Base-by-base conservation (phyloP, 1,140 invertebrate genomes). In the Neotoxoptera formosana region DNA sequence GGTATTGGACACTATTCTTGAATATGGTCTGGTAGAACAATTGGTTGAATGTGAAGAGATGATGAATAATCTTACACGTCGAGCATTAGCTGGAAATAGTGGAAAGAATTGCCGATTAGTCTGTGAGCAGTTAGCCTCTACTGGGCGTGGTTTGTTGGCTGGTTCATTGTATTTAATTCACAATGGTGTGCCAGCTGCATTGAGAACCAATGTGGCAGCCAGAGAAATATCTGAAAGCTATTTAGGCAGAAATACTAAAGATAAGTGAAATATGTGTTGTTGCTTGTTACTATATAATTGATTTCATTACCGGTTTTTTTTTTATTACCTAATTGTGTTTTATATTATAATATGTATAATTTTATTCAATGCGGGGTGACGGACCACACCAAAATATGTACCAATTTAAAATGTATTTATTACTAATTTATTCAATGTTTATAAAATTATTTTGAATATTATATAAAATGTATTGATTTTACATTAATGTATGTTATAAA, bases 231-330 rank as follows among this genome's bases (percentile, higher is more conserved):
- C 91, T 86, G 34, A 86, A 84, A 83, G 81, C 17, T 93, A 93
- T 93, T 93, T 93, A 86, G n/a, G 47, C 14, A 93, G 91, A 56
- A 93, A 93, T 93, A 36, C 81, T n/a, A 93, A 91, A 83, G 67
- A 93, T 83, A 93, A 51, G 23, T 93, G 47, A 92, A 67, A 45
- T 67, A n/a, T 47, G 34, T 88, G 34, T 34, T 14, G 48, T 51
- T 88, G n/a, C 34, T 88, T 20, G 7, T 34, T 48, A 17, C 20
- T 53, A 23, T 53, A 45, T 48, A 3, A 41, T 84, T 84, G 3
- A 84, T 30, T n/a, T 4, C 14, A 76, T n/a, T 76, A n/a, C 1
- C 21, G 51, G 30, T 8, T 9, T 25, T 60, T 60, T 76, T 76
- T 76, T n/a, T 76, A n/a, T 76, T 76, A n/a, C n/a, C n/a, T 76